Base-by-base conservation (phyloP, 2,797 vertebrate genomes). In the Parauchenoglanis punctatus region DNA sequence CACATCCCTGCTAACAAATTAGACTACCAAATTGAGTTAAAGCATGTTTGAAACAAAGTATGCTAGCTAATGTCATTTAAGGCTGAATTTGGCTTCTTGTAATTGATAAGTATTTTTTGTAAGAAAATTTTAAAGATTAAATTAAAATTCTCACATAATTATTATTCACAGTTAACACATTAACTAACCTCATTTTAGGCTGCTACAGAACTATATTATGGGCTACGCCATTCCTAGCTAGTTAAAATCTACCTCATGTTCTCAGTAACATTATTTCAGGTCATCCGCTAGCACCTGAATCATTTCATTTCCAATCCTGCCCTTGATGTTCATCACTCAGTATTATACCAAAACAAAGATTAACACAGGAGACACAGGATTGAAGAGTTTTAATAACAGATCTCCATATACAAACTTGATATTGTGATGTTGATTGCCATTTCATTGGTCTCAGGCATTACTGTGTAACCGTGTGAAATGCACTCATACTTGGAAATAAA, bases 301-400 rank as follows among this genome's bases (percentile, higher is more conserved):
- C 61, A 67, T 18, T 15, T 72, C 68, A 11, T 44, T 40, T 44
- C 18, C 35, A 76, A 17, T 28, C 12, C 73, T 11, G 10, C 11
- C 4, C 23, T 13, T 49, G 11, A 15, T n/a, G 49, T 28, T n/a
- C 7, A 0, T 77, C 75, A 31, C 7, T 77, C 7, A 77, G 54
- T 18, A 35, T 23, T 35, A 11, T 17, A 78, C 7, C 7, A 35
- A 58, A 78, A 31, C 25, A 77, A 61, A 44, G 11, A 40, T 59
- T 15, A 81, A 31, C n/a, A 31, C 81, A 28, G 4, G 46, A 83
- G 63, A 52, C 61, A 18, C n/a, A 23, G n/a, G 81, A 72, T 72
- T 85, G 89, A 87, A 90, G 77, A 78, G 76, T 93, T 95, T 95
- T 95, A 95, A 94, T 95, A 94, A 93, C 93, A 94, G 92, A 91